Conservation (phyloP, 1,140 invertebrate genomes). For the Sweltsa coloradensis region DNA sequence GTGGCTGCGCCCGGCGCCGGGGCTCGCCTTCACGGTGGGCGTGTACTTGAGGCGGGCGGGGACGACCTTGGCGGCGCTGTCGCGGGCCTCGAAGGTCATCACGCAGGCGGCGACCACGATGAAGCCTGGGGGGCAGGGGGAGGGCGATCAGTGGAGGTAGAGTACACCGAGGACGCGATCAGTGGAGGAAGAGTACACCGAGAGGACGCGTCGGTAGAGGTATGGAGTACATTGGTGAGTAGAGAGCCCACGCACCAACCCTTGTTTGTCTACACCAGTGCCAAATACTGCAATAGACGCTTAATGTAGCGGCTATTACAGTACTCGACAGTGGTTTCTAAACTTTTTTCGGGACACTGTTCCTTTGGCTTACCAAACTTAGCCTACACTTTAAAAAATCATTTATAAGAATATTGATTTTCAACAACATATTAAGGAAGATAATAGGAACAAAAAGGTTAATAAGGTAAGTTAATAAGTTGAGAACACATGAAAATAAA, state of each 20-base stretch:
- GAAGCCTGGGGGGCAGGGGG: slow-evolving; percentile 49
- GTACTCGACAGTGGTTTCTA: not conserved
- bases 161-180: not conserved
- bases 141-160: not conserved
- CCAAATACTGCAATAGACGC: not conserved
- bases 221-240: not conserved
- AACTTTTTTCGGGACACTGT: not conserved
- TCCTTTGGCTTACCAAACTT: too few species aligned
- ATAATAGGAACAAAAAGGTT: too few species aligned
- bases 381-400: too few species aligned
- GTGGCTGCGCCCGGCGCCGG: slow-evolving; percentile 6
- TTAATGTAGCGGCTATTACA: not conserved
- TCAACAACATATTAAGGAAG: too few species aligned
- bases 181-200: too few species aligned
- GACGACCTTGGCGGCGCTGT: slow-evolving; percentile 76
- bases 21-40: slow-evolving; percentile 11
- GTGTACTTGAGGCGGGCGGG: slow-evolving; percentile 51
- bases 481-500: too few species aligned
- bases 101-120: slow-evolving; percentile 87
- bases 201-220: not conserved
- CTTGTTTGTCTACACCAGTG: slow-evolving; percentile 34
- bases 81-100: slow-evolving; percentile 86
- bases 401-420: too few species aligned
- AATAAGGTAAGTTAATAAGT: too few species aligned
- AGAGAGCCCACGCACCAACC: too few species aligned